Evolutionary conservation across 2,113 vertebrate genomes (phyloP).

Genomic region (Leuciscus idus): DNA sequence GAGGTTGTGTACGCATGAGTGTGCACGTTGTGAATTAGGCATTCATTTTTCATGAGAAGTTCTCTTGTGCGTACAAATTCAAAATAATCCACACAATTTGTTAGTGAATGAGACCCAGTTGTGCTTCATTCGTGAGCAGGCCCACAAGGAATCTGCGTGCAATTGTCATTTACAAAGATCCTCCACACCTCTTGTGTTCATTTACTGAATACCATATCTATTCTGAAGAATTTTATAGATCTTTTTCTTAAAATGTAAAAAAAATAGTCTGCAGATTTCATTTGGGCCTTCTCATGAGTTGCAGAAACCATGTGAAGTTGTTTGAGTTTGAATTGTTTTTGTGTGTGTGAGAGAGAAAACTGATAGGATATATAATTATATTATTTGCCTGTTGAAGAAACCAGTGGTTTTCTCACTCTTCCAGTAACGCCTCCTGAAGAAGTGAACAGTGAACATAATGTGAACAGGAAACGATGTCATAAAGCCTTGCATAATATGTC

Average conservation of each 20-base stretch:
- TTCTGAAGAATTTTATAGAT: neutral
- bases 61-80: neutral
- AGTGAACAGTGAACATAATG: neutral
- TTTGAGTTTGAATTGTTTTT: neutral
- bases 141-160: neutral
- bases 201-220: neutral
- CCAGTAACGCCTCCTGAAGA: slow-evolving; percentile 3
- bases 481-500: slow-evolving; percentile 38
- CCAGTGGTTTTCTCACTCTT: neutral
- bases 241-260: neutral
- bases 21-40: neutral
- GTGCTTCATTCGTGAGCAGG: neutral
- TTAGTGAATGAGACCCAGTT: slow-evolving; percentile 26
- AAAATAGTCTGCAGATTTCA: neutral
- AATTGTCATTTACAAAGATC: neutral
- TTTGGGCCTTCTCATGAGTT: neutral
- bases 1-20: neutral
- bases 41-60: neutral
- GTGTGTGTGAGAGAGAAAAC: neutral
- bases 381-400: neutral
- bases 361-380: neutral
- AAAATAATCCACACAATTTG: neutral
- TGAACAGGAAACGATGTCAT: slow-evolving; percentile 22
- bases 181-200: neutral
- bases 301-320: neutral